A percentile compares a stretch with the other conserved stretches of the same genome.
These are phyloP conservation scores for Eupithecia dodoneata DNA, from an alignment of 2,888 invertebrate genomes.

Conservation along the genomic window DNA sequence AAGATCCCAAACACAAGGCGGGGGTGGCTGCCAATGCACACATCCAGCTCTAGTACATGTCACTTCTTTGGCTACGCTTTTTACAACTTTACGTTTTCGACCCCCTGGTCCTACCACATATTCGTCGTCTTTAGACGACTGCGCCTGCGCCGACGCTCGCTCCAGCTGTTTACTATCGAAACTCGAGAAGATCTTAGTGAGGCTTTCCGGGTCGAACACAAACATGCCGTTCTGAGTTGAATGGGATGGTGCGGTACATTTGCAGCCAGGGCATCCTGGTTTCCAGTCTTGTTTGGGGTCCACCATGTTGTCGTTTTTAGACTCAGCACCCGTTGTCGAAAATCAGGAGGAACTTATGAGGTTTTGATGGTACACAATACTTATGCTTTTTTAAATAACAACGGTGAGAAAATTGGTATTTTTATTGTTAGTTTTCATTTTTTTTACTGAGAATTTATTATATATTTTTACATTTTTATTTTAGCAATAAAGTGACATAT, in stretches of 20 bases:
- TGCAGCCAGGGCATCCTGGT: conserved; percentile 49
- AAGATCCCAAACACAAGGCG: conserved; percentile 73
- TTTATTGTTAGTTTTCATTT: background rate
- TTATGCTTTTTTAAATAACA: background rate
- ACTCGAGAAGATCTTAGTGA: conserved; percentile 57
- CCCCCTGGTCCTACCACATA: conserved; percentile 55
- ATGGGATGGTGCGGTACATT: conserved; percentile 35
- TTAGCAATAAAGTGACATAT: background rate
- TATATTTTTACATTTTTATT: conserved; percentile 1
- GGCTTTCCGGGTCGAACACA: conserved; percentile 62
- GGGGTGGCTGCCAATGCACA: conserved; percentile 73
- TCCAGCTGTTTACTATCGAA: conserved; percentile 60
- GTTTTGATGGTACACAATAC: background rate
- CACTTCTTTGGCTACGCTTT: conserved; percentile 55
- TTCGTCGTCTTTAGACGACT: conserved; percentile 41
- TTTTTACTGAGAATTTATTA: background rate
- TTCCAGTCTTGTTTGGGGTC: background rate
- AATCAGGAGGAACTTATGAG: background rate
- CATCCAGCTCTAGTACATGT: conserved; percentile 70
- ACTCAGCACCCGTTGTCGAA: background rate
- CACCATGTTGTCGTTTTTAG: background rate
- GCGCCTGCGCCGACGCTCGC: background rate
- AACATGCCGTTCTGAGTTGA: conserved; percentile 51
- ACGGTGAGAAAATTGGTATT: background rate
- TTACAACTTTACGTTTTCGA: conserved; percentile 50